A percentile compares a stretch with the other conserved stretches of the same genome.
Evolutionary conservation across 2,888 invertebrate species (phyloP).

Genomic region (Diadegma fenestrale): DNA sequence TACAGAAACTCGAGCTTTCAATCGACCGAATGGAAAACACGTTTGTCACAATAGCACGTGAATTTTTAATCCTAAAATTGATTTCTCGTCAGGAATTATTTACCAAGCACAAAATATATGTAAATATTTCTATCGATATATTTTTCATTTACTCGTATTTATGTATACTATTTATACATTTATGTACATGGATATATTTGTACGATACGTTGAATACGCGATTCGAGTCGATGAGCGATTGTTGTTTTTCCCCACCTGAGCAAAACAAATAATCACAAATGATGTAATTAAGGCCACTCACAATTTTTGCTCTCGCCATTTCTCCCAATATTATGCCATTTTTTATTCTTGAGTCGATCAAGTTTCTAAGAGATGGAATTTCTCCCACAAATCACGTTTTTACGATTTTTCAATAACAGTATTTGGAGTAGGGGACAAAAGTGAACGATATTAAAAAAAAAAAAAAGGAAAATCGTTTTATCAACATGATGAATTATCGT

Average conservation of each 20-base stretch:
- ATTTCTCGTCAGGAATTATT: conserved; percentile 15
- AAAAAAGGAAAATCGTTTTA: background rate
- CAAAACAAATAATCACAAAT: conserved; percentile 15
- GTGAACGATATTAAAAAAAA: background rate
- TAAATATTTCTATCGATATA: background rate
- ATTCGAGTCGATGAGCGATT: conserved; percentile 15
- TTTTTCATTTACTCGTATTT: background rate
- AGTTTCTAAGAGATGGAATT: background rate
- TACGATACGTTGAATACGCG: background rate
- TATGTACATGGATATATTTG: conserved; percentile 19
- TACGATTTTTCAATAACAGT: background rate
- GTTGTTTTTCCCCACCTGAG: conserved; percentile 13
- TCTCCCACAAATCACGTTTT: background rate
- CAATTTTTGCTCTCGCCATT: background rate
- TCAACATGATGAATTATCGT: background rate
- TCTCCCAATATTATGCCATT: background rate
- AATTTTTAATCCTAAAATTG: conserved; percentile 8
- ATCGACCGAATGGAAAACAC: conserved; percentile 3
- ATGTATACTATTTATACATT: conserved; percentile 13
- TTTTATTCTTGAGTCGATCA: background rate
- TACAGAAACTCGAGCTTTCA: conserved; percentile 1
- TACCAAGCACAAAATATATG: conserved; percentile 10
- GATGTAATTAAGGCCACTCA: conserved; percentile 15
- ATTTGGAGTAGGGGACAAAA: background rate
- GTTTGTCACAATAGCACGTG: background rate